phyloP scores from a whole-genome alignment of 2,113 vertebrate genomes.

The Collichthys lucidus region DNA sequence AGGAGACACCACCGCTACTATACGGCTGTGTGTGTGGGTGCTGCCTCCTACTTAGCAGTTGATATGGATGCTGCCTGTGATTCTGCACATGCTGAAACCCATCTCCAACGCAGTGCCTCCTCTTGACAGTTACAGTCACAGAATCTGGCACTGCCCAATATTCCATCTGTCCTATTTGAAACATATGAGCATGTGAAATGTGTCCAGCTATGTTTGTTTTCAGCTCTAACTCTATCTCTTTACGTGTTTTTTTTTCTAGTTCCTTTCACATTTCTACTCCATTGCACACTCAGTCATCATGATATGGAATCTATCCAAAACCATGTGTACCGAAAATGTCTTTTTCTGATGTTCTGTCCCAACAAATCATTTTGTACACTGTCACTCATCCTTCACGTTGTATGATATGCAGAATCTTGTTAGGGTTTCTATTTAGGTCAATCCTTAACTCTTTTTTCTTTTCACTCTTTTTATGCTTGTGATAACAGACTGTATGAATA shows the following conservation, averaged over 20 bases:
- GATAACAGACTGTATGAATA: not conserved
- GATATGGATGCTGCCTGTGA: slow-evolving; percentile 14
- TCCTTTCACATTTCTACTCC: not conserved
- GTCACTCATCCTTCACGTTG: not conserved
- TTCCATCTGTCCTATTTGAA: slow-evolving; percentile 37
- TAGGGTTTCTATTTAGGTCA: not conserved
- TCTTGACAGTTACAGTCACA: slow-evolving; percentile 35
- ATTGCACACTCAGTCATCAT: not conserved
- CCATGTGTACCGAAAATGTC: not conserved
- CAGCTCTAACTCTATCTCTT: not conserved
- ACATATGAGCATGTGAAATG: slow-evolving; percentile 1
- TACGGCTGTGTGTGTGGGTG: slow-evolving; percentile 2
- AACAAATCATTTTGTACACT: not conserved
- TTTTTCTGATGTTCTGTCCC: not conserved
- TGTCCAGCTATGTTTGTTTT: not conserved
- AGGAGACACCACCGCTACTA: not conserved
- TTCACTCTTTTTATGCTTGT: not conserved
- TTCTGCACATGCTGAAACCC: slow-evolving; percentile 8
- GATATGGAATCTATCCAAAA: not conserved
- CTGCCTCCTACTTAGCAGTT: slow-evolving; percentile 41
- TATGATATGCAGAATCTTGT: not conserved
- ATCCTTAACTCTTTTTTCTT: not conserved
- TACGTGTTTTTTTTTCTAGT: not conserved
- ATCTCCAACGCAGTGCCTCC: slow-evolving; percentile 19
- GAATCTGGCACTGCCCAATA: slow-evolving; percentile 27